These are phyloP conservation scores for Ametastegia equiseti DNA, from an alignment of 2,888 invertebrate genomes.

Conservation along the genomic window DNA sequence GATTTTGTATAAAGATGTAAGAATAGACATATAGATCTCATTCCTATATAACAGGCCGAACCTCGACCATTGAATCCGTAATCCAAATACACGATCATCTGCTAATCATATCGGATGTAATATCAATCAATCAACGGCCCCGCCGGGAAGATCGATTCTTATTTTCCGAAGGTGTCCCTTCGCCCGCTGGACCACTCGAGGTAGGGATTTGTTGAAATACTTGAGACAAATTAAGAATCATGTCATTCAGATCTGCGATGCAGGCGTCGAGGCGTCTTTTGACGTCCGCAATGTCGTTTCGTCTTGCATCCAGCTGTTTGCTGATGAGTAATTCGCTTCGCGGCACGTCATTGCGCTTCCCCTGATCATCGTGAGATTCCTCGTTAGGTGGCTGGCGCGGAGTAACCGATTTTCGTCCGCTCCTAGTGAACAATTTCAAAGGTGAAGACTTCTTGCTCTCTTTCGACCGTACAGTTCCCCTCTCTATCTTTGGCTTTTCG, in stretches of 20 bases:
- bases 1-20: not conserved
- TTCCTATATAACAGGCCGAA: too few species aligned
- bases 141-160: not conserved
- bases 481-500: not conserved
- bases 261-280: conserved; percentile 55
- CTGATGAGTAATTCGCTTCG: not conserved
- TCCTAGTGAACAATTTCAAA: not conserved
- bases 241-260: conserved; percentile 56
- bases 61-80: not conserved
- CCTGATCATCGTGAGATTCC: not conserved
- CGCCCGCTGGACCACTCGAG: conserved; percentile 5
- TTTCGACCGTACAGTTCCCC: too few species aligned
- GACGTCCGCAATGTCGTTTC: conserved; percentile 39
- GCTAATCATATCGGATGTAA: not conserved
- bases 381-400: not conserved
- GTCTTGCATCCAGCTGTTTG: not conserved
- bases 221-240: conserved; percentile 52
- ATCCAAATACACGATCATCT: not conserved
- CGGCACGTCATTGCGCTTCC: not conserved
- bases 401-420: not conserved
- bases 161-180: conserved; percentile 30
- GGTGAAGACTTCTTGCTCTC: not conserved
- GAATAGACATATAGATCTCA: not conserved
- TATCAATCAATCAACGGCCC: not conserved
- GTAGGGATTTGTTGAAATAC: not conserved